Evolutionary conservation across 2,113 vertebrate species (phyloP).

Genomic region (Clupea harengus): DNA sequence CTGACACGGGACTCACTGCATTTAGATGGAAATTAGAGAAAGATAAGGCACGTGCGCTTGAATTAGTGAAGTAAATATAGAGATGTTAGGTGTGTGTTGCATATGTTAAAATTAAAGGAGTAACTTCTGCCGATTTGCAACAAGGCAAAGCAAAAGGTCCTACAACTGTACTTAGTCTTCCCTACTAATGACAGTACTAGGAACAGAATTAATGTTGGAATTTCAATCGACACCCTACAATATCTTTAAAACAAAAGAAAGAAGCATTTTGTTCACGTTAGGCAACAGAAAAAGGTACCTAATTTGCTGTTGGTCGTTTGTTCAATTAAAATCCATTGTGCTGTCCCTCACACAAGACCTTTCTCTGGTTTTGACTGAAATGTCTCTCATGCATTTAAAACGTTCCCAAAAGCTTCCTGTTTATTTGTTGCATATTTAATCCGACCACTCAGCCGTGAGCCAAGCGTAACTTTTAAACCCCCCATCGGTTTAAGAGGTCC

Average conservation of each 20-base stretch:
- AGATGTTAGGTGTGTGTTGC: too few species aligned
- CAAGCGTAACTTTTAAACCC: neutral
- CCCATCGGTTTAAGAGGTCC: neutral
- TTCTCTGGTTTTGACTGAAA: constrained; percentile 1
- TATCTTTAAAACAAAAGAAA: neutral
- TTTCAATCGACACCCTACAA: neutral
- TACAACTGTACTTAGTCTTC: too few species aligned
- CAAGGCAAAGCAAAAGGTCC: too few species aligned
- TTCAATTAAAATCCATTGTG: neutral
- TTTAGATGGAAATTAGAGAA: too few species aligned
- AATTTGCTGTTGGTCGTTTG: neutral
- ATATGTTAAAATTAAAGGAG: too few species aligned
- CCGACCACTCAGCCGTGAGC: neutral
- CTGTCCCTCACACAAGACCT: neutral
- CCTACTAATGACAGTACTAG: neutral
- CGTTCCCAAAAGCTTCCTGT: neutral
- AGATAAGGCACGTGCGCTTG: too few species aligned
- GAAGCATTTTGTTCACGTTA: neutral
- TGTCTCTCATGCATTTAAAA: neutral
- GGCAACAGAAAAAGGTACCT: neutral
- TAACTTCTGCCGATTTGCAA: neutral
- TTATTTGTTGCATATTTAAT: constrained; percentile 9
- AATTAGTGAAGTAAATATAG: too few species aligned
- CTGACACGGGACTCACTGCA: too few species aligned
- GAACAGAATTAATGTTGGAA: neutral